Evolutionary conservation across 2,888 invertebrate genomes (phyloP).

Genomic region (Sinodicranocentrus sp.): DNA sequence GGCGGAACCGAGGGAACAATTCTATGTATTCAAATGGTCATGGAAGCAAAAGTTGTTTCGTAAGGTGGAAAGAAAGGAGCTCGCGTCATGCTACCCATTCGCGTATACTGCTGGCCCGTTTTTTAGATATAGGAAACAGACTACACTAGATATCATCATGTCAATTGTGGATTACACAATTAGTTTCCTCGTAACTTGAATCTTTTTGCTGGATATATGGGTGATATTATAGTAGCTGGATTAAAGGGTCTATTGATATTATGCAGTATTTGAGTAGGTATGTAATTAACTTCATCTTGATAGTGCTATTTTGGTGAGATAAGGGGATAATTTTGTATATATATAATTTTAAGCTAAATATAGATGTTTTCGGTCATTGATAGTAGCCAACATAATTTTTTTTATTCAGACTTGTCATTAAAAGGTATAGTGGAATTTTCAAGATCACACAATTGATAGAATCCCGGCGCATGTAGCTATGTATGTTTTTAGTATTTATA

Average conservation of each 20-base stretch:
- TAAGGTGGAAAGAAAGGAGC: not conserved
- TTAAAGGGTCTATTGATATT: not conserved
- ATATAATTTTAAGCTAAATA: too few relatives aligned
- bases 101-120: not conserved
- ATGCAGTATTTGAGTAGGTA: not conserved
- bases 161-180: constrained; percentile 7
- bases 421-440: too few relatives aligned
- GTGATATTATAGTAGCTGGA: not conserved
- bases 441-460: too few relatives aligned
- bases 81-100: not conserved
- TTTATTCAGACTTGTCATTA: too few relatives aligned
- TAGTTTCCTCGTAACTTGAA: not conserved
- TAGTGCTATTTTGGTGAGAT: too few relatives aligned
- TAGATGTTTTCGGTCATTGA: too few relatives aligned
- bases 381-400: too few relatives aligned
- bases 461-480: too few relatives aligned
- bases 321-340: too few relatives aligned
- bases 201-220: not conserved
- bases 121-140: not conserved
- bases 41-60: not conserved
- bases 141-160: not conserved
- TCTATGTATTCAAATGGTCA: not conserved
- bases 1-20: not conserved
- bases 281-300: too few relatives aligned
- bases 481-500: too few relatives aligned